Evolutionary conservation across 2,888 invertebrate genomes (phyloP), one percentile per base, ranked within the genome.

Genomic region (Ennomos quercinarius): DNA sequence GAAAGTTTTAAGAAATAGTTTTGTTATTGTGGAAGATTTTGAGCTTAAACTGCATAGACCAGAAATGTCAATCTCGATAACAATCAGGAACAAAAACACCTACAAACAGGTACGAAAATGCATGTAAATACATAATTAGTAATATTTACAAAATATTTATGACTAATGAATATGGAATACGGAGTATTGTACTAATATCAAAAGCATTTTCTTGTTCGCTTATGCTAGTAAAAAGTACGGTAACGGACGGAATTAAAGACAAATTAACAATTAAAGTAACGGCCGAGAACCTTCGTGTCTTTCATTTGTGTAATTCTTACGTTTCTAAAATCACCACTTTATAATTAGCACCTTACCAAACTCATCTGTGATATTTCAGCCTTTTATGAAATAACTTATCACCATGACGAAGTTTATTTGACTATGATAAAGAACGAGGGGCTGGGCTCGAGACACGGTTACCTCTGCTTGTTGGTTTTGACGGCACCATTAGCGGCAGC

Each of bases 401-500:
- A 89, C 86, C 83, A 80, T 79, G 82, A 84, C 75, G 85, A 85
- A 83, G 83, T 87, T 88, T 81, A 86, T 83, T 90, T 87, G 88
- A 90, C 89, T 89, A 89, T 83, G 73, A 81, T 74, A 73, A 73
- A 59, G 70, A 69, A 74, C 71, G 71, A 72, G 63, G 63, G 63
- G 64, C 52, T 60, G 61, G 46, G 57, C 48, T 67, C 54, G 54
- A 39, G 70, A 64, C 56, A 74, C 76, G 78, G 89, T 91, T 93
- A 93, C 87, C 93, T 89, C 81, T 87, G 87, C 76, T 93, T 93
- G 67, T 80, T 89, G 64, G 93, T 91, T 71, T 94, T 94, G 67
- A 77, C 82, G 57, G 94, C 93, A 50, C 95, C 95, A 71, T 95
- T 95, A 57, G 94, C 94, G 5, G 95, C 94, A 13, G 95, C 95